Base-by-base conservation (phyloP, 2,113 vertebrate species). In the Atlantisia rogersi region DNA sequence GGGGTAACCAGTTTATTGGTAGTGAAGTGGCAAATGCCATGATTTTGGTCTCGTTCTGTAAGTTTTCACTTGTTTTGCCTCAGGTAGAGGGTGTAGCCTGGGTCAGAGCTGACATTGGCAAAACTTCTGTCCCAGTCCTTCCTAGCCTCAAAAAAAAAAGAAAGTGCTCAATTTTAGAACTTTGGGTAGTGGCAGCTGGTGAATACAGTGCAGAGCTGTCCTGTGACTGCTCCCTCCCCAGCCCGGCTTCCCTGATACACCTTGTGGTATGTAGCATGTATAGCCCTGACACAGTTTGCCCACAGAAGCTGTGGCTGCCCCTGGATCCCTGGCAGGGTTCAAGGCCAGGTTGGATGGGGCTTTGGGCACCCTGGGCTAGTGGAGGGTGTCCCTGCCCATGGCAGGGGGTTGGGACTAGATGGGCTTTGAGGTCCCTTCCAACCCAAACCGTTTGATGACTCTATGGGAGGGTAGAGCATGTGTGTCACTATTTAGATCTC, bases 401-500 rank as follows among this genome's bases (percentile, higher is more conserved):
- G 19, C 16, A 48, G 46, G 20, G 46, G 46, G 18, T 48, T 35
- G 46, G 46, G 10, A 48, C 46, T 48, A 48, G 46, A 21, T 48
- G 46, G 46, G 46, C 46, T 48, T 48, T 48, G 48, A 48, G 20
- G 48, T 48, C 21, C 21, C 48, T 48, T 48, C 48, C 48, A 22
- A 48, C 21, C 48, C 48, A 48, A 48, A 48, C 20, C 48, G 20
- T 48, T 48, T 48, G 48, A 48, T 48, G 48, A 48, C 11, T 48
- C 48, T 48, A 12, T 48, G 4, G 0, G 59, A 44, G 75, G 56
- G n/a, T 1, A 9, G 83, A 79, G 20, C 17, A 2, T 11, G 32
- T 16, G 39, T 58, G 42, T 79, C 84, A 77, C 81, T 67, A 92
- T 83, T 85, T 69, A 84, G 14, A 68, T 93, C 68, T 97, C 74